These are phyloP conservation scores for Anaspis maculata DNA, from an alignment of 2,888 invertebrate genomes.

Conservation along the genomic window DNA sequence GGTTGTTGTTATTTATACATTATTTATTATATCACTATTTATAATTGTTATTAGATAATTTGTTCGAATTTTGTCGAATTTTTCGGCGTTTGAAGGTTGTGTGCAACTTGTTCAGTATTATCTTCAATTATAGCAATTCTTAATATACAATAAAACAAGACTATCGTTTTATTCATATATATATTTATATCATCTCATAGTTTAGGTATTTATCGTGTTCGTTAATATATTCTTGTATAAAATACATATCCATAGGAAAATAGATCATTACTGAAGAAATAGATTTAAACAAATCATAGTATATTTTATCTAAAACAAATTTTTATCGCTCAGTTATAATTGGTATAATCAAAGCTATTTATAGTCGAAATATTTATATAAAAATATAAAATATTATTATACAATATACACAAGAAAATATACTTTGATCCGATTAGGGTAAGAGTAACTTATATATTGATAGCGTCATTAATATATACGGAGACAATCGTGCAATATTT, in stretches of 20 bases:
- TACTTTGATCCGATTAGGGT: too few species aligned
- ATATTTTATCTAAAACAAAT: conserved; percentile 28
- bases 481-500: conserved; percentile 39
- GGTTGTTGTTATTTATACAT: conserved; percentile 13
- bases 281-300: conserved; percentile 16
- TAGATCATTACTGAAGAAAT: conserved; percentile 18
- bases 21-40: conserved; percentile 1
- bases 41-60: neutral
- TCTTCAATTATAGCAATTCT: conserved; percentile 10
- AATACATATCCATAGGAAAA: conserved; percentile 31
- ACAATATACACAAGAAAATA: too few species aligned
- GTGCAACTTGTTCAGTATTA: conserved; percentile 18
- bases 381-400: too few species aligned
- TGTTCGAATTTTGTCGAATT: conserved; percentile 5
- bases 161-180: too few species aligned
- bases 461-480: too few species aligned
- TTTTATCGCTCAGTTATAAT: conserved; percentile 28
- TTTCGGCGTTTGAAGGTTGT: conserved; percentile 20
- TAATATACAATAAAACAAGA: too few species aligned
- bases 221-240: conserved; percentile 23
- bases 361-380: conserved; percentile 21
- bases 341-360: conserved; percentile 21
- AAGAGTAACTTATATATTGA: too few species aligned
- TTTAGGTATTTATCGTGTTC: conserved; percentile 9
- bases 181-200: too few species aligned